Conservation (phyloP, 2,113 vertebrate species). For the Mungos mungo region DNA sequence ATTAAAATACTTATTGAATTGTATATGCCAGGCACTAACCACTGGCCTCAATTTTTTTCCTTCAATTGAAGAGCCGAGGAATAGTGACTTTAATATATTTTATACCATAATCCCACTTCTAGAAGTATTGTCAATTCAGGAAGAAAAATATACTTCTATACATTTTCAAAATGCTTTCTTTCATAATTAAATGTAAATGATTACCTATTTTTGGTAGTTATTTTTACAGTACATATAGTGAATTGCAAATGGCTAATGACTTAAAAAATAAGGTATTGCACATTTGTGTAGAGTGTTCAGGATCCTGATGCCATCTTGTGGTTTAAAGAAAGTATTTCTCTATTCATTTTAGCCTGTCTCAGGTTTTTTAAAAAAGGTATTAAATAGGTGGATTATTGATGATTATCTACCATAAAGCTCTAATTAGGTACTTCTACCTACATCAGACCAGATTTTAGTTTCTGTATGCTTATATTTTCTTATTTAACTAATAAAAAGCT, state of each 20-base stretch:
- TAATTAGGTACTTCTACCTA: not conserved
- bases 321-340: not conserved
- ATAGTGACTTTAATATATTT: not conserved
- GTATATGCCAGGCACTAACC: not conserved
- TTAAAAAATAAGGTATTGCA: not conserved
- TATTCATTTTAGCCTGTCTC: not conserved
- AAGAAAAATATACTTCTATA: not conserved
- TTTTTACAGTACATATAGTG: not conserved
- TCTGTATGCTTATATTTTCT: not conserved
- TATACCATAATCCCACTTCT: not conserved
- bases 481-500: not conserved
- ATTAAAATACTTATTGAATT: not conserved
- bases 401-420: not conserved
- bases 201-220: not conserved
- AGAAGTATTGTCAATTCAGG: not conserved
- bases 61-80: not conserved
- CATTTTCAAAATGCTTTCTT: not conserved
- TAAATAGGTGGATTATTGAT: not conserved
- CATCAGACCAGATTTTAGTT: not conserved
- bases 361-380: not conserved
- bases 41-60: not conserved
- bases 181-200: not conserved
- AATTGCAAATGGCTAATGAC: not conserved
- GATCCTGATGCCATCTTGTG: slow-evolving; percentile 68
- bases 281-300: not conserved